These are phyloP conservation scores for Agrochola lota DNA, from an alignment of 2,888 invertebrate species.

Conservation along the genomic window DNA sequence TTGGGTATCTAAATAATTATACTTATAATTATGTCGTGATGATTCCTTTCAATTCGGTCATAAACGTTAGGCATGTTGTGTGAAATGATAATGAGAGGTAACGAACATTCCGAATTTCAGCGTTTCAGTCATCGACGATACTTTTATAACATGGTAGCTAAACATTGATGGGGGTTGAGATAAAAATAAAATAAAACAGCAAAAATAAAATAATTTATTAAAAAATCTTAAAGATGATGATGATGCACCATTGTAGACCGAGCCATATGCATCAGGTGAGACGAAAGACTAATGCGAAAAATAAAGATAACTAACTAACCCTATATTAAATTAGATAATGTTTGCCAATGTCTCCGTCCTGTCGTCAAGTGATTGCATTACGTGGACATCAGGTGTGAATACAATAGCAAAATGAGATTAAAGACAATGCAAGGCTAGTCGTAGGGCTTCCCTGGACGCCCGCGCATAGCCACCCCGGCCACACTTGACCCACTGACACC, in stretches of 20 bases:
- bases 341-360: slow-evolving; percentile 17
- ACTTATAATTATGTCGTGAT: not conserved
- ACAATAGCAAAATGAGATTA: slow-evolving; percentile 82
- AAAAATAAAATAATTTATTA: slow-evolving; percentile 57
- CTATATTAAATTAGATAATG: slow-evolving; percentile 27
- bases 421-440: slow-evolving; percentile 76
- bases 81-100: not conserved
- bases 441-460: slow-evolving; percentile 79
- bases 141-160: not conserved
- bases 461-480: slow-evolving; percentile 56
- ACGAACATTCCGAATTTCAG: not conserved
- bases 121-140: not conserved
- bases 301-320: not conserved
- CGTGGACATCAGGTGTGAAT: slow-evolving; percentile 63
- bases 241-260: not conserved
- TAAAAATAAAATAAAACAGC: slow-evolving; percentile 61
- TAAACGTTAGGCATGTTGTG: not conserved
- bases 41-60: not conserved
- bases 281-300: not conserved
- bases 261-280: not conserved
- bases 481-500: slow-evolving; percentile 82
- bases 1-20: not conserved
- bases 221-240: not conserved
- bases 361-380: slow-evolving; percentile 48
- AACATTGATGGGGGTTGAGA: not conserved